These are phyloP conservation scores for Pherbina coryleti DNA, from an alignment of 2,888 invertebrate genomes.

Conservation along the genomic window DNA sequence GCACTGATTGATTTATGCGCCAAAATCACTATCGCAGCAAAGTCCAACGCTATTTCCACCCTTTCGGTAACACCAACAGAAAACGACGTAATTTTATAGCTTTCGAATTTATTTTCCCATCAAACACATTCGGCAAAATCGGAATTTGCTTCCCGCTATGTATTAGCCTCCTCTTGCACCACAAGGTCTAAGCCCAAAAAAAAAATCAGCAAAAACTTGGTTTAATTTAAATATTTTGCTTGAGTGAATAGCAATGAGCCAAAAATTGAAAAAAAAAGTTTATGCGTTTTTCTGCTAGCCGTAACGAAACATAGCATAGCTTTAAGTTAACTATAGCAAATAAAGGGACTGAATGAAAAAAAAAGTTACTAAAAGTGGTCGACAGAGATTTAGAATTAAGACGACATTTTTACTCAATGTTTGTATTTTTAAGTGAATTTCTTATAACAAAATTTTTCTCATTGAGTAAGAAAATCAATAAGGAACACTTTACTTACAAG, in stretches of 20 bases:
- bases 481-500: not conserved
- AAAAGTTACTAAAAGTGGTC: too few species aligned
- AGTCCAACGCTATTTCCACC: not conserved
- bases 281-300: not conserved
- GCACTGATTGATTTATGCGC: not conserved
- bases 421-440: too few species aligned
- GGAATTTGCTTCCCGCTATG: slow-evolving; percentile 9
- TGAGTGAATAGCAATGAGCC: slow-evolving; percentile 9
- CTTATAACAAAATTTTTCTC: too few species aligned
- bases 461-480: not conserved
- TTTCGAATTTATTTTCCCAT: not conserved
- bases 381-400: too few species aligned
- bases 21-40: not conserved
- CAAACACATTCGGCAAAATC: not conserved
- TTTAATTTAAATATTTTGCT: slow-evolving; percentile 34
- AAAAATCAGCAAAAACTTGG: slow-evolving; percentile 2
- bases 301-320: not conserved
- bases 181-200: not conserved
- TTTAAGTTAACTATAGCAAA: not conserved
- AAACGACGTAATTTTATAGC: slow-evolving; percentile 10
- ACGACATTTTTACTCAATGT: too few species aligned
- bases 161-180: not conserved
- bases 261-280: slow-evolving; percentile 1
- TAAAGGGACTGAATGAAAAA: too few species aligned
- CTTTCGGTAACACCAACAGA: not conserved